Conservation (phyloP, 1,140 invertebrate genomes). For the Leptinotarsa lineolata region DNA sequence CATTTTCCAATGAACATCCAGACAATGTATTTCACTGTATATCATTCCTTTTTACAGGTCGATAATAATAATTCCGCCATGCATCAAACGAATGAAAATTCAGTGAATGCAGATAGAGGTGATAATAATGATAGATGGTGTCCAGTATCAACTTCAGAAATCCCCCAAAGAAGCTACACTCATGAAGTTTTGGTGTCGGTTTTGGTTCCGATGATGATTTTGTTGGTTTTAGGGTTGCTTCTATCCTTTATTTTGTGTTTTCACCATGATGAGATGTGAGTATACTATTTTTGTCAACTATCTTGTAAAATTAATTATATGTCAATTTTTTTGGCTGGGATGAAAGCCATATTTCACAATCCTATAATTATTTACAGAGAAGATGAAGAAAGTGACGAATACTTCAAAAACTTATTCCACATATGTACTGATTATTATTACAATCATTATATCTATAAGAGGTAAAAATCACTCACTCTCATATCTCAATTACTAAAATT, state of each 20-base stretch:
- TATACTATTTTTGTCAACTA: slow-evolving; percentile 36
- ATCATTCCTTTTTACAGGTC: slow-evolving; percentile 19
- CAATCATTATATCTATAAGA: slow-evolving; percentile 33
- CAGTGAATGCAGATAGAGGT: slow-evolving; percentile 38
- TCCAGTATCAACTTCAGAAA: slow-evolving; percentile 61
- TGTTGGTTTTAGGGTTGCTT: slow-evolving; percentile 68
- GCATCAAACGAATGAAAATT: slow-evolving; percentile 48
- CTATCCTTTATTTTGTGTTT: slow-evolving; percentile 77
- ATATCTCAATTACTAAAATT: no score
- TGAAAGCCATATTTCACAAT: no score
- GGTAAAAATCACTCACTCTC: slow-evolving; percentile 3
- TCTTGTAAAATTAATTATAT: no score
- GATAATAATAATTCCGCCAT: slow-evolving; percentile 55
- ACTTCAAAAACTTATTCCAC: slow-evolving; percentile 54
- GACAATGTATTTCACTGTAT: no score
- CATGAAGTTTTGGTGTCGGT: slow-evolving; percentile 73
- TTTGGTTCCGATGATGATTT: slow-evolving; percentile 69
- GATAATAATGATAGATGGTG: slow-evolving; percentile 60
- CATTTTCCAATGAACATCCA: no score
- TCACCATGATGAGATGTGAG: slow-evolving; percentile 79
- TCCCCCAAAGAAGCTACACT: slow-evolving; percentile 73
- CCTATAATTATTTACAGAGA: slow-evolving; percentile 47
- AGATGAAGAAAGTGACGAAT: slow-evolving; percentile 52
- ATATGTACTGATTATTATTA: slow-evolving; percentile 53
- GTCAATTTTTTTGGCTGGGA: no score